Conservation (phyloP, 2,113 vertebrate species). For the Gallinago paraguaiae region DNA sequence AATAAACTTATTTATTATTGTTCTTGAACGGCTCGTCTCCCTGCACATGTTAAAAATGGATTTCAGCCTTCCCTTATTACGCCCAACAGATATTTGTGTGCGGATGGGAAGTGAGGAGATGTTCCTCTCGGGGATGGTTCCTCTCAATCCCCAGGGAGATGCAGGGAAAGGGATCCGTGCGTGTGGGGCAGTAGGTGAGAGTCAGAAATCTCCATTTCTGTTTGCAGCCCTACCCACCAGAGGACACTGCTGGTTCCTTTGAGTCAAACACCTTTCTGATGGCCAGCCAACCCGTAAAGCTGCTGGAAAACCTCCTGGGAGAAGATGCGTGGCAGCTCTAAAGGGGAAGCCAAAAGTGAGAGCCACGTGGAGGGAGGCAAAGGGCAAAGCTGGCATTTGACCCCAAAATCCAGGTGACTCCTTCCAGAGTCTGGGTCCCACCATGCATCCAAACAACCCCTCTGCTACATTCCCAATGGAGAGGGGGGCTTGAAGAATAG, state of each 20-base stretch:
- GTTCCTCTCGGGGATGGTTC: rapidly evolving
- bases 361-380: neutral
- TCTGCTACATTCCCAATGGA: neutral
- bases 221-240: neutral
- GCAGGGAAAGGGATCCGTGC: neutral
- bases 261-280: neutral
- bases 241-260: neutral
- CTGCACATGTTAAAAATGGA: neutral
- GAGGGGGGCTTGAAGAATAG: neutral
- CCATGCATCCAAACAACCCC: neutral
- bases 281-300: neutral
- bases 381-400: neutral
- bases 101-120: neutral
- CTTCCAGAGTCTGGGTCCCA: neutral
- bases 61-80: neutral
- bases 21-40: neutral
- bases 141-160: neutral
- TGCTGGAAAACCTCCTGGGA: neutral
- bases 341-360: neutral
- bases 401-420: neutral
- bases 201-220: neutral
- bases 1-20: conserved; percentile 39
- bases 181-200: neutral
- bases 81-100: neutral
- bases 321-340: neutral